Evolutionary conservation across 2,797 vertebrate genomes (phyloP).

Genomic region (Ataeniobius toweri): DNA sequence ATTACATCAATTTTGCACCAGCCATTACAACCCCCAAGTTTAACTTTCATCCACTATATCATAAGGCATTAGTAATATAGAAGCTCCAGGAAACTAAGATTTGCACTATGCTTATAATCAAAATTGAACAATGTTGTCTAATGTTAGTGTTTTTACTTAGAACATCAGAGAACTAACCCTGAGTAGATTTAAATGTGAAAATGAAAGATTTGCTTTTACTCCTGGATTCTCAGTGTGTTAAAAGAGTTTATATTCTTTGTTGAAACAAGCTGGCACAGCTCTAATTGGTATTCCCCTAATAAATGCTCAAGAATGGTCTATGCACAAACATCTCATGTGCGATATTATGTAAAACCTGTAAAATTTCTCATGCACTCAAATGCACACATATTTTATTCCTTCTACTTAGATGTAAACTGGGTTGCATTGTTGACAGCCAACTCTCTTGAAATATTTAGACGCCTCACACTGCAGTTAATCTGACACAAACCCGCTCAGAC

Average conservation of each 20-base stretch:
- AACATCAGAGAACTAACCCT: neutral
- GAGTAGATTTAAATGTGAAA: neutral
- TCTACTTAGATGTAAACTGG: slow-evolving; percentile 13
- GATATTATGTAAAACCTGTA: neutral
- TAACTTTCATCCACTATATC: neutral
- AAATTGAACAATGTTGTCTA: neutral
- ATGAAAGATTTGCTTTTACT: neutral
- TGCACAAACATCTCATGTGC: neutral
- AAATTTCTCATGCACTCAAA: neutral
- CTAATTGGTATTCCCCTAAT: neutral
- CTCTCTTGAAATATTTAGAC: slow-evolving; percentile 33
- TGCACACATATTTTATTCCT: neutral
- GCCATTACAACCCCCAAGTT: neutral
- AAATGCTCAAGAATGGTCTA: neutral
- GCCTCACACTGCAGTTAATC: slow-evolving; percentile 21
- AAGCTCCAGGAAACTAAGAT: neutral
- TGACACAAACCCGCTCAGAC: slow-evolving; percentile 7
- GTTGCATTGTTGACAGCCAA: slow-evolving; percentile 13
- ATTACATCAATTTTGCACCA: neutral
- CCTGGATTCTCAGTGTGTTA: neutral
- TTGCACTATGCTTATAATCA: neutral
- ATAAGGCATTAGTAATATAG: neutral
- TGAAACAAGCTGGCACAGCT: neutral
- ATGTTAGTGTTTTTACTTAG: neutral
- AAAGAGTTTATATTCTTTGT: neutral